Percentiles rank a stretch among this genome's conserved stretches.
Evolutionary conservation across 2,888 invertebrate genomes (phyloP).

Genomic region (Adela reaumurella): DNA sequence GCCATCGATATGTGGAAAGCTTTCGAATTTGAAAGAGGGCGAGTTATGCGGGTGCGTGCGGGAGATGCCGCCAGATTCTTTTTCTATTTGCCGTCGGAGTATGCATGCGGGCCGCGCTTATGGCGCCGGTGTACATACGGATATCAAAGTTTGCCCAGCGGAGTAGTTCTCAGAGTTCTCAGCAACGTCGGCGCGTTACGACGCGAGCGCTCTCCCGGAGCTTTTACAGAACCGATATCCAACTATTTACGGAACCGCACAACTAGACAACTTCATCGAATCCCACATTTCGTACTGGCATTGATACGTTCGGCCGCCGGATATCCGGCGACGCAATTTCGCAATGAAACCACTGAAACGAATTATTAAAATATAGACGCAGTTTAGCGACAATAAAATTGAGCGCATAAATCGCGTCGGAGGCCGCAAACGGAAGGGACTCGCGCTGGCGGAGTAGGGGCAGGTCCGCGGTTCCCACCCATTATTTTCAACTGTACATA

Average conservation of each 20-base stretch:
- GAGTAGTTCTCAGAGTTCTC: not conserved
- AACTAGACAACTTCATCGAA: no score
- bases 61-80: not conserved
- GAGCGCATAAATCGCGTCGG: constrained; percentile 56
- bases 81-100: not conserved
- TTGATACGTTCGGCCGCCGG: no score
- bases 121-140: not conserved
- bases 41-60: not conserved
- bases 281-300: no score
- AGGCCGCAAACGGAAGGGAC: constrained; percentile 50
- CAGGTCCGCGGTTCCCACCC: not conserved
- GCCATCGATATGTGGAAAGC: not conserved
- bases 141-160: not conserved
- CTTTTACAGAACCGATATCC: not conserved
- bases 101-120: not conserved
- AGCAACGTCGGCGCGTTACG: not conserved
- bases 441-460: not conserved
- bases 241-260: not conserved
- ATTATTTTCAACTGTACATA: not conserved
- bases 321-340: no score
- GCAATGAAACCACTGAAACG: no score
- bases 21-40: not conserved
- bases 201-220: not conserved
- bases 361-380: constrained; percentile 10
- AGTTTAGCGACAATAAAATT: constrained; percentile 52